Conservation (phyloP, 1,140 invertebrate species). For the Psix sp. region DNA sequence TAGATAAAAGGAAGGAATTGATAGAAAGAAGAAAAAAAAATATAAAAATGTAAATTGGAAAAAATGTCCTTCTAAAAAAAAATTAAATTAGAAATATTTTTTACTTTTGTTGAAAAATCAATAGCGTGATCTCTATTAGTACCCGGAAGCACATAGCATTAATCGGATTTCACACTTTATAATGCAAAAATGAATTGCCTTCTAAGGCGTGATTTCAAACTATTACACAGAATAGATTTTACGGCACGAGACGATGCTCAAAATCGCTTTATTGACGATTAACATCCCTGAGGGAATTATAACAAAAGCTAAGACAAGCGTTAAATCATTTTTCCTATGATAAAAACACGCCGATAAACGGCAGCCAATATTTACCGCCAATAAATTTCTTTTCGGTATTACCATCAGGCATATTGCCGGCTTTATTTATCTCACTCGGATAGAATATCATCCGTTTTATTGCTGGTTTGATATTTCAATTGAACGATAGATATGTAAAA, state of each 20-base stretch:
- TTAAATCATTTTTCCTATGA: slow-evolving; percentile 30
- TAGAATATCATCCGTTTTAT: slow-evolving; percentile 18
- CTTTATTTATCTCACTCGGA: slow-evolving; percentile 8
- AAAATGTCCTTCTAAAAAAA: too few species aligned
- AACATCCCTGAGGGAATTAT: slow-evolving; percentile 24
- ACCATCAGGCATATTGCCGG: slow-evolving; percentile 5
- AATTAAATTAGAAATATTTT: too few species aligned
- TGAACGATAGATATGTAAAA: too few species aligned
- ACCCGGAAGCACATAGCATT: slow-evolving; percentile 18
- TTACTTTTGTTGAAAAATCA: too few species aligned
- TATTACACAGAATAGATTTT: slow-evolving; percentile 34
- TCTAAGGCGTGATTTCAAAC: slow-evolving; percentile 27
- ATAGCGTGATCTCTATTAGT: slow-evolving; percentile 22
- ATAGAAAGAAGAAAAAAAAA: too few species aligned
- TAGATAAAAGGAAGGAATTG: too few species aligned
- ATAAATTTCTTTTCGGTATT: slow-evolving; percentile 24
- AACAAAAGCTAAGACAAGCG: slow-evolving; percentile 34
- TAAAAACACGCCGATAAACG: slow-evolving; percentile 18
- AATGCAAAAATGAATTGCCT: slow-evolving; percentile 35
- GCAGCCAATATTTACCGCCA: slow-evolving; percentile 26
- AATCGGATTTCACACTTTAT: slow-evolving; percentile 43
- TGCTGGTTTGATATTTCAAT: slow-evolving; percentile 22
- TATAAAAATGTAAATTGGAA: too few species aligned
- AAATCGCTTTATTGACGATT: slow-evolving; percentile 38
- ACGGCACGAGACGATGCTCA: slow-evolving; percentile 5